Percentiles rank a stretch among this genome's conserved stretches.
Evolutionary conservation across 2,113 vertebrate species (phyloP).

Genomic region (human): DNA sequence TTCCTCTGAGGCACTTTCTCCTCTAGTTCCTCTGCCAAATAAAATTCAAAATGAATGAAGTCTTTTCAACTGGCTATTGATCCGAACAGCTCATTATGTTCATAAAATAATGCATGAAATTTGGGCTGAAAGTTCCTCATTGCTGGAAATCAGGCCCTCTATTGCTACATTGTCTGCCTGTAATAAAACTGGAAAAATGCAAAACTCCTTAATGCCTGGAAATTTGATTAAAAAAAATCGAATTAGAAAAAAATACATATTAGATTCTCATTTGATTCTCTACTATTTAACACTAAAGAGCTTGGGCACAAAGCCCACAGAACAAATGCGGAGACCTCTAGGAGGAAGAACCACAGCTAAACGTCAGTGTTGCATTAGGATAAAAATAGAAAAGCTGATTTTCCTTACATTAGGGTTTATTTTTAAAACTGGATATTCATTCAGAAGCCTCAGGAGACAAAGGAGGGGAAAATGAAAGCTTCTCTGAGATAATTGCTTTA

Average conservation of each 20-base stretch:
- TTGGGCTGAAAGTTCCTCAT: neutral
- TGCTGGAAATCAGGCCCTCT: neutral
- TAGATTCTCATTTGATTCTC: constrained; percentile 23
- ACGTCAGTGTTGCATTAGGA: neutral
- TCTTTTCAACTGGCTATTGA: neutral
- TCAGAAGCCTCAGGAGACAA: neutral
- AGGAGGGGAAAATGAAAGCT: neutral
- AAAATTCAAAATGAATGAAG: neutral
- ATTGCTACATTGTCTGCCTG: neutral
- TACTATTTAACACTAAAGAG: neutral
- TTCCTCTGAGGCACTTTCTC: neutral
- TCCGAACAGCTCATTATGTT: neutral
- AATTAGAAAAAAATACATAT: neutral
- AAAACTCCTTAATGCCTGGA: neutral
- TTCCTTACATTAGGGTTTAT: neutral
- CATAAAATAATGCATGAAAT: neutral
- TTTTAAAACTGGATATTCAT: neutral
- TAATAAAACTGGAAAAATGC: neutral
- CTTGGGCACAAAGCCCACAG: neutral
- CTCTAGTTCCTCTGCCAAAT: neutral
- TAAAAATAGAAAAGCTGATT: neutral
- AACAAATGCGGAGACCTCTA: neutral
- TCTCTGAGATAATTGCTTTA: neutral
- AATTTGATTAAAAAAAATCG: neutral
- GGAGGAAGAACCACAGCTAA: neutral